Evolutionary conservation across 1,140 invertebrate genomes (phyloP).

Genomic region (Plutomurus gul): DNA sequence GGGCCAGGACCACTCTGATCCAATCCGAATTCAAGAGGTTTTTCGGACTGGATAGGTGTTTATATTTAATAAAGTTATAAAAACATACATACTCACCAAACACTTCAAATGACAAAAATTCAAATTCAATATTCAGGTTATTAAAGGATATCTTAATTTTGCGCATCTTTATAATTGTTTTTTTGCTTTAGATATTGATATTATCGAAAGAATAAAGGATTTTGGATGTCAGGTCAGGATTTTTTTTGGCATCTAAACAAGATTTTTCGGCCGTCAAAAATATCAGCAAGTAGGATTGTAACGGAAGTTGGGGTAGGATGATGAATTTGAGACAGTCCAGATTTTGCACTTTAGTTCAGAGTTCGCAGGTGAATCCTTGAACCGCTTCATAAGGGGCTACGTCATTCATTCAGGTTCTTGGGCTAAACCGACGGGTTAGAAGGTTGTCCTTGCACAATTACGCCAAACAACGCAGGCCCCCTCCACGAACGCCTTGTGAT

Average conservation of each 20-base stretch:
- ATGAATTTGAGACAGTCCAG: constrained; percentile 18
- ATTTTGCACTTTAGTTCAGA: background rate
- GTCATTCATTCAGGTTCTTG: background rate
- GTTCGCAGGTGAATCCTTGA: background rate
- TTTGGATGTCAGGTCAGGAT: too few species aligned
- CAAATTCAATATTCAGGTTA: background rate
- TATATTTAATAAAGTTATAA: background rate
- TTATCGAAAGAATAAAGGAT: too few species aligned
- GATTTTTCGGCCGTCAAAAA: background rate
- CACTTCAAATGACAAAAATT: background rate
- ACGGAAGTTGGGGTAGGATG: background rate
- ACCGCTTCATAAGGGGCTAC: constrained; percentile 25
- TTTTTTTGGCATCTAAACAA: too few species aligned
- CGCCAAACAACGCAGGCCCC: constrained; percentile 2
- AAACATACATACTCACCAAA: constrained; percentile 7
- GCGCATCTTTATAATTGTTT: too few species aligned
- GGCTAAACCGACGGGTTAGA: constrained; percentile 18
- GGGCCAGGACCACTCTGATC: background rate
- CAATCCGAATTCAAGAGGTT: background rate
- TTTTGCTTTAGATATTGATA: too few species aligned
- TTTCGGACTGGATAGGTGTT: background rate
- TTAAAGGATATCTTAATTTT: constrained; percentile 9
- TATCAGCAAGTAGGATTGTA: background rate
- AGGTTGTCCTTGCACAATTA: background rate
- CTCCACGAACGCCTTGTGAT: constrained; percentile 16